Base-by-base conservation (phyloP, 92 coral and sea anemone genomes). In the Phenganax stokvisi region DNA sequence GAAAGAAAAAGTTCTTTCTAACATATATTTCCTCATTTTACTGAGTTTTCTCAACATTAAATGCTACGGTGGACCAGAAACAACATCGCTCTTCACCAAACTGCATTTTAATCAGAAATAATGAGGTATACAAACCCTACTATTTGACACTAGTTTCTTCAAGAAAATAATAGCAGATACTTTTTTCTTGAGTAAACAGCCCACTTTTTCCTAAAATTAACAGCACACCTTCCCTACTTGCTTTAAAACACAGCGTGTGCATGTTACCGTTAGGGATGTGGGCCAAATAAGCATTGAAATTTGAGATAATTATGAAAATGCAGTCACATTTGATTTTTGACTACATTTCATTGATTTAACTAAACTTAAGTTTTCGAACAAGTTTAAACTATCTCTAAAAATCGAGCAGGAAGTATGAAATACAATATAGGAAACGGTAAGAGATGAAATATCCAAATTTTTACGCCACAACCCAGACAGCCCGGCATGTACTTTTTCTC, bases 61-160 rank as follows among this genome's bases (percentile, higher is more conserved):
- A 20, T 20, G 25, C 25, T 74, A 52, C 79, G 79, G 79, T 74
- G 79, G 79, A 61, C 79, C 79, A 74, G 79, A 74, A 74, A 75
- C 62, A 76, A 78, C 74, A 31, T 27, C 86, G 75, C 84, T 80
- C n/a, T 58, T 16, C 53, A 80, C 76, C 53, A 80, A 55, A 51
- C 66, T 28, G 28, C 9, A 30, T 64, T 51, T 56, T 74, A 79
- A 79, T 31, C 59, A 62, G 28, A 54, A 77, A 37, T 66, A 12
- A 13, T 37, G 82, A 31, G 12, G 54, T 44, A 31, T 15, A 12
- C 54, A 15, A 25, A 7, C 27, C 57, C 27, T 2, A 56, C n/a
- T 37, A 11, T 75, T 75, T 54, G 16, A 53, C 66, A 75, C 27
- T 6, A 10, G 28, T 75, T 44, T 27, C 54, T 75, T 30, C 80